Conservation (phyloP, 2,888 invertebrate species). For the Trissolcus brochymenae region DNA sequence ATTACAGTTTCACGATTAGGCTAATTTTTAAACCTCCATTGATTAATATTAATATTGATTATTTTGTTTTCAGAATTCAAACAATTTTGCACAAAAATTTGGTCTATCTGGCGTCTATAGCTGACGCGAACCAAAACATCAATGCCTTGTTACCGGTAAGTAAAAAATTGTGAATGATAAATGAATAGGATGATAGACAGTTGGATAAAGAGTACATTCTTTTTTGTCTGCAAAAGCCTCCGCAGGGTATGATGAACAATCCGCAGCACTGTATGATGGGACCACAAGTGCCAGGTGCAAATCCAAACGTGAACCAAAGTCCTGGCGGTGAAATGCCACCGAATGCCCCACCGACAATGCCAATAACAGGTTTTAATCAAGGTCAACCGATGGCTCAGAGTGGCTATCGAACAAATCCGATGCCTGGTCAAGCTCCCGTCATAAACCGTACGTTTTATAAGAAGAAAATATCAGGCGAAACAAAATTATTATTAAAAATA, state of each 20-base stretch:
- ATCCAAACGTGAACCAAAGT: constrained; percentile 71
- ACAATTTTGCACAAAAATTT: constrained; percentile 96
- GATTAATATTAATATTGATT: not conserved
- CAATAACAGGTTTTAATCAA: constrained; percentile 73
- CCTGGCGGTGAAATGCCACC: constrained; percentile 74
- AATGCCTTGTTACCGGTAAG: constrained; percentile 91
- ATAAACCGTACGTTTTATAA: constrained; percentile 71
- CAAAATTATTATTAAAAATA: too few species aligned
- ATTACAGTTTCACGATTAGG: not conserved
- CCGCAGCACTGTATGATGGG: constrained; percentile 76
- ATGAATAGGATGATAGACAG: not conserved
- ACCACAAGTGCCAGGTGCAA: constrained; percentile 74
- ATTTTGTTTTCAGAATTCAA: constrained; percentile 81
- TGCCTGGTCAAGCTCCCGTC: constrained; percentile 78
- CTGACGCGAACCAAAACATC: constrained; percentile 97
- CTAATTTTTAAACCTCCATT: too few species aligned
- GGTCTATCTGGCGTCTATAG: constrained; percentile 95
- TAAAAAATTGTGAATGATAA: constrained; percentile 1
- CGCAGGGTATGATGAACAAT: constrained; percentile 78
- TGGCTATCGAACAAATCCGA: constrained; percentile 79
- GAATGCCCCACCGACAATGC: constrained; percentile 72
- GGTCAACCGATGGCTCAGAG: constrained; percentile 74
- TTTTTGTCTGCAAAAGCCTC: constrained; percentile 75
- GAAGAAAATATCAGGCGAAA: too few species aligned
- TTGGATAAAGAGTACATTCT: not conserved